These are phyloP conservation scores for Atethmia centrago DNA, from an alignment of 2,888 invertebrate species.

Conservation along the genomic window DNA sequence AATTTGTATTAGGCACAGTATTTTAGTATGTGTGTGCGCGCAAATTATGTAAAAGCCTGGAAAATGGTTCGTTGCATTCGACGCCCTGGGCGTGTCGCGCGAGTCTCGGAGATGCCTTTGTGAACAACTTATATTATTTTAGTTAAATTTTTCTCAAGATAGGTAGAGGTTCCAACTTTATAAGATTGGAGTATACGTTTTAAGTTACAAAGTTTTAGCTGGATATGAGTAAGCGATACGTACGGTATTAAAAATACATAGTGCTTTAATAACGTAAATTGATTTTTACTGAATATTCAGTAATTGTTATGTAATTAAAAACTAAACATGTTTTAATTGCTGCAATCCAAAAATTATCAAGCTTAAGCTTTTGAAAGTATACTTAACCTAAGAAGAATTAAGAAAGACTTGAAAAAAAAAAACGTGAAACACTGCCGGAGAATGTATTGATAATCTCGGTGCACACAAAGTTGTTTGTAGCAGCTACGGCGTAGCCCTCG, in stretches of 20 bases:
- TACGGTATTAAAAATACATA: not conserved
- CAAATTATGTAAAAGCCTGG: slow-evolving; percentile 8
- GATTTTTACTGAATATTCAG: no score
- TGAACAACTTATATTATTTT: slow-evolving; percentile 6
- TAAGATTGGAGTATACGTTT: not conserved
- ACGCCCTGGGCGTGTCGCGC: not conserved
- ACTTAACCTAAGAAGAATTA: not conserved
- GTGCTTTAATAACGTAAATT: not conserved
- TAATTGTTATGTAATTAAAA: not conserved
- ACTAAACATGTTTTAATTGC: not conserved
- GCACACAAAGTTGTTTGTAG: not conserved
- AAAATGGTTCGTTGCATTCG: slow-evolving; percentile 1
- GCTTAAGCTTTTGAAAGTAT: not conserved
- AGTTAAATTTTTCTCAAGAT: not conserved
- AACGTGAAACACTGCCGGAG: not conserved
- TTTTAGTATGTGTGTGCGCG: not conserved
- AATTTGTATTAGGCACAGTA: not conserved
- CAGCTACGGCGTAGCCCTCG: slow-evolving; percentile 44
- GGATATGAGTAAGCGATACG: not conserved
- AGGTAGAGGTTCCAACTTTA: not conserved
- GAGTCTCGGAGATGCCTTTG: not conserved
- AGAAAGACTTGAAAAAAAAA: not conserved
- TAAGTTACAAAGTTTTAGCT: not conserved
- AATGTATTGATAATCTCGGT: not conserved
- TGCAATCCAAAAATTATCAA: not conserved